A percentile compares a stretch with the other conserved stretches of the same genome.
These are phyloP conservation scores for Calycopis cecrops DNA, from an alignment of 1,140 invertebrate genomes.

Conservation along the genomic window DNA sequence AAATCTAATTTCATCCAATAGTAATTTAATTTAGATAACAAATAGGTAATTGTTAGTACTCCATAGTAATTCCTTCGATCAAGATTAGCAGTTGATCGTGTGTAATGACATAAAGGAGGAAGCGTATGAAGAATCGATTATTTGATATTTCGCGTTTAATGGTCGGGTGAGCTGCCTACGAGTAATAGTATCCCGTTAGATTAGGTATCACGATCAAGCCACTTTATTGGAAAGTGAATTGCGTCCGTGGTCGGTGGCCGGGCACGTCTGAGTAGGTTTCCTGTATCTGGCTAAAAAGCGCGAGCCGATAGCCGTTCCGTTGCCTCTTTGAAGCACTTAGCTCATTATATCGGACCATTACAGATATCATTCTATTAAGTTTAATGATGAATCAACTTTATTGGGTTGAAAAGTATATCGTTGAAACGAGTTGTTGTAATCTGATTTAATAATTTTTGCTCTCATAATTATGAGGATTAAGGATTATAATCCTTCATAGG, in stretches of 20 bases:
- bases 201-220: conserved; percentile 65
- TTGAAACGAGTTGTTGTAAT: too few relatives aligned
- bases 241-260: conserved; percentile 50
- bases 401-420: too few relatives aligned
- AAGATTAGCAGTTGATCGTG: too few relatives aligned
- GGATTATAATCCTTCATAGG: too few relatives aligned
- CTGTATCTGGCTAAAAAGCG: conserved; percentile 46
- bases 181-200: conserved; percentile 63
- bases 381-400: too few relatives aligned
- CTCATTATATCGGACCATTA: conserved; percentile 1
- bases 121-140: conserved; percentile 12
- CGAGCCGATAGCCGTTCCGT: conserved; percentile 5
- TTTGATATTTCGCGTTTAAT: conserved; percentile 32
- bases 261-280: conserved; percentile 35
- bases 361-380: conserved; percentile 6
- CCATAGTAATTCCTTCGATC: too few relatives aligned
- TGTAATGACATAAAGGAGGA: not conserved
- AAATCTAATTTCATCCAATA: too few relatives aligned
- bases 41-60: too few relatives aligned
- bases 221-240: conserved; percentile 69
- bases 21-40: too few relatives aligned
- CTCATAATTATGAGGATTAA: too few relatives aligned
- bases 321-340: conserved; percentile 3
- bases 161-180: conserved; percentile 42
- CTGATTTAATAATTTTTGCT: too few relatives aligned